Evolutionary conservation across 2,113 vertebrate genomes (phyloP).

Genomic region (Anas platyrhynchos): DNA sequence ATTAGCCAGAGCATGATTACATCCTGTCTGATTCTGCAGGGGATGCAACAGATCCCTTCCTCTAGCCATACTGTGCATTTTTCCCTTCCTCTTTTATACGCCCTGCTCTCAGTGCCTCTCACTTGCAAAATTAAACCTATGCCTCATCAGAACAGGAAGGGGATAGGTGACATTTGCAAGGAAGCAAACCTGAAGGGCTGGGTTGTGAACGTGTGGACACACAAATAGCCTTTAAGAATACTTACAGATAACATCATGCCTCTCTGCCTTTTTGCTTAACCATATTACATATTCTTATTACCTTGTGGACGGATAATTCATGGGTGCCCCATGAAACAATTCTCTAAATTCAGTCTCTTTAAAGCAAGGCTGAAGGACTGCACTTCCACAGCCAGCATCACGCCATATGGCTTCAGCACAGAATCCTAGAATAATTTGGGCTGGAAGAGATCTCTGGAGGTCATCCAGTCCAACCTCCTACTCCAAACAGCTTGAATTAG

Average conservation of each 20-base stretch:
- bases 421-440: not conserved
- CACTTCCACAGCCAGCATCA: not conserved
- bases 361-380: not conserved
- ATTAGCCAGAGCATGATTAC: not conserved
- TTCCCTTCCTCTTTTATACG: not conserved
- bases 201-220: not conserved
- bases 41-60: not conserved
- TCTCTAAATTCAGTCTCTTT: not conserved
- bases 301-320: too few relatives aligned
- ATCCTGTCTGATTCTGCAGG: not conserved
- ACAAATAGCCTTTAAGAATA: not conserved
- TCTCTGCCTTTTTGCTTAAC: not conserved
- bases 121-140: not conserved
- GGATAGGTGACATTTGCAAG: not conserved
- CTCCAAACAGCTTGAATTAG: not conserved
- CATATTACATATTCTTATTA: not conserved
- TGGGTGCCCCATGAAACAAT: not conserved
- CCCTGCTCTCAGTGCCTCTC: not conserved
- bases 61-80: fast-evolving
- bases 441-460: not conserved
- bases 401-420: not conserved
- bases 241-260: not conserved
- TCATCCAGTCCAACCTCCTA: not conserved
- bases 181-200: not conserved
- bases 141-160: not conserved